Conservation (phyloP, 2,113 vertebrate species). For the Andinoacara biseriatus region DNA sequence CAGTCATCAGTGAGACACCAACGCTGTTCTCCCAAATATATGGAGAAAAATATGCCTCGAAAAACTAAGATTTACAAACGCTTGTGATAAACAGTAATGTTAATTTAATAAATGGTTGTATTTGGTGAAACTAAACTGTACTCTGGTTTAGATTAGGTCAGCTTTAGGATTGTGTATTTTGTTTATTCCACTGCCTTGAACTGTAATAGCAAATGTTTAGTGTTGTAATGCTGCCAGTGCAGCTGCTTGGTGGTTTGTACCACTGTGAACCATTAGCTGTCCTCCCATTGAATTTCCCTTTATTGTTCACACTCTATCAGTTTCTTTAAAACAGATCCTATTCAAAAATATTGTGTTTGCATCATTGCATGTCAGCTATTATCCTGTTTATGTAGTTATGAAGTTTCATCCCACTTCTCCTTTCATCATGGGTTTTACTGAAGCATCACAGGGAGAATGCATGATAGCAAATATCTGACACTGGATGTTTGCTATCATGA, state of each 20-base stretch:
- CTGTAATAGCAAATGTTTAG: background rate
- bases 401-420: background rate
- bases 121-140: too few species aligned
- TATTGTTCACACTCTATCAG: background rate
- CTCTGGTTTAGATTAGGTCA: background rate
- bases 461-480: background rate
- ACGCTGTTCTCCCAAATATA: slow-evolving; percentile 11
- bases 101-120: background rate
- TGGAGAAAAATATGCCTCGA: too few species aligned
- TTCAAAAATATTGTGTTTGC: background rate
- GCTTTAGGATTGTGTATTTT: background rate
- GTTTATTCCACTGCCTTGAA: background rate
- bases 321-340: background rate
- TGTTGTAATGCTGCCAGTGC: background rate
- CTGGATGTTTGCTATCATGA: background rate
- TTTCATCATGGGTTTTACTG: accelerated
- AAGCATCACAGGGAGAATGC: background rate
- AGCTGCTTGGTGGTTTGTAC: background rate
- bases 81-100: too few species aligned
- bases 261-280: slow-evolving; percentile 9
- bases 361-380: background rate
- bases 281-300: background rate
- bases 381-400: background rate
- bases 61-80: too few species aligned
- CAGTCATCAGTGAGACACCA: slow-evolving; percentile 48